Percentiles rank a stretch among this genome's conserved stretches.
Evolutionary conservation across 2,113 vertebrate species (phyloP).

Genomic region (Psittacula cyanocephala): DNA sequence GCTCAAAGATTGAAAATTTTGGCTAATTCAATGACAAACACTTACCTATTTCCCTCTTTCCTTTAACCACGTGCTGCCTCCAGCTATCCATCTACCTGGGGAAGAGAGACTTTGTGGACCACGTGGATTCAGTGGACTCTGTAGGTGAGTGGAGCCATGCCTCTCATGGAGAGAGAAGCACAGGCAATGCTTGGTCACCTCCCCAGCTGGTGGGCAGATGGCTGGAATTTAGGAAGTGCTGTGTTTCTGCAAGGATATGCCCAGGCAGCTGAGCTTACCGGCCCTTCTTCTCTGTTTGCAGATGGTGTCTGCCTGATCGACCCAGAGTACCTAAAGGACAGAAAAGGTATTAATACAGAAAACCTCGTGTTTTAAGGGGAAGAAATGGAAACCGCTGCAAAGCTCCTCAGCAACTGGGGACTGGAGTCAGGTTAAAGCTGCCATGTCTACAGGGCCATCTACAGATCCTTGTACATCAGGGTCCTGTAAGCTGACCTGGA

Average conservation of each 20-base stretch:
- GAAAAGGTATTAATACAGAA: slow-evolving; percentile 78
- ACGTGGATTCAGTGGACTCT: slow-evolving; percentile 78
- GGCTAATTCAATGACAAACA: neutral
- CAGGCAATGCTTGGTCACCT: accelerated
- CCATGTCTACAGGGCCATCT: accelerated
- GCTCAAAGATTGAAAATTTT: too few relatives aligned
- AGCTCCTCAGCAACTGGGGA: neutral
- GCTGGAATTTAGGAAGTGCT: neutral
- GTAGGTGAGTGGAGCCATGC: slow-evolving; percentile 77
- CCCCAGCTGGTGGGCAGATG: neutral
- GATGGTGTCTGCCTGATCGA: slow-evolving; percentile 87
- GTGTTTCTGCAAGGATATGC: neutral
- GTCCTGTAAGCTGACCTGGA: accelerated
- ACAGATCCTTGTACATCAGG: accelerated
- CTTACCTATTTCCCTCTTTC: neutral
- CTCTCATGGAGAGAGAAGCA: accelerated
- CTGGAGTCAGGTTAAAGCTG: neutral
- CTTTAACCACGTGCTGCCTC: neutral
- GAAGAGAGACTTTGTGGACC: slow-evolving; percentile 88
- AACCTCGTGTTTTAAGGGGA: accelerated
- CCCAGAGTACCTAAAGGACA: slow-evolving; percentile 80
- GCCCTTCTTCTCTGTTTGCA: slow-evolving; percentile 31
- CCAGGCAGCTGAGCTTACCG: accelerated
- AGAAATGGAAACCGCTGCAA: neutral
- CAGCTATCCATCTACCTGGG: slow-evolving; percentile 88